Evolutionary conservation across 2,888 invertebrate species (phyloP).

Genomic region (Drosophila demipolita): DNA sequence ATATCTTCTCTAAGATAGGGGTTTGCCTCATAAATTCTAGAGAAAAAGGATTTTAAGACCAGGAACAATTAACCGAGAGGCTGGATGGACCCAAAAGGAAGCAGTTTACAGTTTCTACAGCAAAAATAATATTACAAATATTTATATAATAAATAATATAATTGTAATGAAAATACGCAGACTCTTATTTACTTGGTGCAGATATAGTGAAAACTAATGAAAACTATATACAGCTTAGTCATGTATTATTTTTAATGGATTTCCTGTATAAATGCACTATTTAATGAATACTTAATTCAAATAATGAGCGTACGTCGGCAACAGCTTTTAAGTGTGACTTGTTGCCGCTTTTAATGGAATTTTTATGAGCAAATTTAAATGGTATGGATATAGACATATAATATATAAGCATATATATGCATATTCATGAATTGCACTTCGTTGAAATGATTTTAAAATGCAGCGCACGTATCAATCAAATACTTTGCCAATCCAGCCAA

Average conservation of each 20-base stretch:
- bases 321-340: constrained; percentile 47
- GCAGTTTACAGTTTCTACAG: background rate
- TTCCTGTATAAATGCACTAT: constrained; percentile 3
- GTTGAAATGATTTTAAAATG: background rate
- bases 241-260: background rate
- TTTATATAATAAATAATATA: background rate
- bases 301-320: constrained; percentile 24
- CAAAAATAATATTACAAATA: background rate
- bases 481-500: constrained; percentile 15
- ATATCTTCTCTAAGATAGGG: background rate
- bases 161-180: background rate
- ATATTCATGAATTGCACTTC: constrained; percentile 1
- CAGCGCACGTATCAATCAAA: constrained; percentile 15
- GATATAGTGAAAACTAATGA: constrained; percentile 7
- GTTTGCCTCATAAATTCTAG: background rate
- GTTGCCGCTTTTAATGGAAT: constrained; percentile 44
- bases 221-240: constrained; percentile 1
- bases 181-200: no score
- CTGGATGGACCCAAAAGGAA: background rate
- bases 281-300: constrained; percentile 46
- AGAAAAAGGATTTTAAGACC: no score
- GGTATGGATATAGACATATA: background rate
- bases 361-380: constrained; percentile 43
- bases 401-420: constrained; percentile 24
- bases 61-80: background rate